Conservation (phyloP, 2,888 invertebrate genomes). For the Meteorus cinctellus region DNA sequence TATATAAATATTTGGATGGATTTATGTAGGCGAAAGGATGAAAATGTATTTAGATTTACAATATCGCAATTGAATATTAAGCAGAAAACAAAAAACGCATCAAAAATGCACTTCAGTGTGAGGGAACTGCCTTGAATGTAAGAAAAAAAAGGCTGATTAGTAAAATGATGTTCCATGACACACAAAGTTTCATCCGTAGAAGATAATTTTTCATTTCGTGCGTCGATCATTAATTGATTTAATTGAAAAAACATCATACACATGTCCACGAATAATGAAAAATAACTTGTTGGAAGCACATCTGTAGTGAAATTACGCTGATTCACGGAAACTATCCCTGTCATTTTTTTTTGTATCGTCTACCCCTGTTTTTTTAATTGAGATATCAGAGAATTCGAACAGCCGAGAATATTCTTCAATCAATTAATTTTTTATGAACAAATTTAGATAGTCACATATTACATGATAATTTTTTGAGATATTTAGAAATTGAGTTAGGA, state of each 20-base stretch:
- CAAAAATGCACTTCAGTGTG: no score
- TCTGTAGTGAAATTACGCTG: constrained; percentile 63
- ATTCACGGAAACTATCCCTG: constrained; percentile 65
- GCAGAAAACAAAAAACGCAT: no score
- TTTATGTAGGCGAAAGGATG: no score
- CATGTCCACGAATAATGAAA: background rate
- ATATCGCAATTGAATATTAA: background rate
- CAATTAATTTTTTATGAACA: background rate
- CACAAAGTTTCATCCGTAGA: background rate
- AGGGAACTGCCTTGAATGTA: no score
- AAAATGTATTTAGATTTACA: background rate
- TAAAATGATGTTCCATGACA: no score
- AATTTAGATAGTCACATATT: background rate
- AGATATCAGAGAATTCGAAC: background rate
- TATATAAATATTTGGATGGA: no score
- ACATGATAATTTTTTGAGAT: background rate
- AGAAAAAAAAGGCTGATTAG: no score
- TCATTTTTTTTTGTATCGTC: background rate
- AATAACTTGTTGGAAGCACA: background rate
- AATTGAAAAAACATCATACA: background rate
- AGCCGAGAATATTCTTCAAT: background rate
- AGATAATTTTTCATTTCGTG: background rate
- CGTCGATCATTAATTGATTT: background rate
- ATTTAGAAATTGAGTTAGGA: background rate
- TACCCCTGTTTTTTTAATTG: background rate